These are phyloP conservation scores for Bhutanitis thaidina DNA, from an alignment of 2,888 invertebrate genomes.

Conservation along the genomic window DNA sequence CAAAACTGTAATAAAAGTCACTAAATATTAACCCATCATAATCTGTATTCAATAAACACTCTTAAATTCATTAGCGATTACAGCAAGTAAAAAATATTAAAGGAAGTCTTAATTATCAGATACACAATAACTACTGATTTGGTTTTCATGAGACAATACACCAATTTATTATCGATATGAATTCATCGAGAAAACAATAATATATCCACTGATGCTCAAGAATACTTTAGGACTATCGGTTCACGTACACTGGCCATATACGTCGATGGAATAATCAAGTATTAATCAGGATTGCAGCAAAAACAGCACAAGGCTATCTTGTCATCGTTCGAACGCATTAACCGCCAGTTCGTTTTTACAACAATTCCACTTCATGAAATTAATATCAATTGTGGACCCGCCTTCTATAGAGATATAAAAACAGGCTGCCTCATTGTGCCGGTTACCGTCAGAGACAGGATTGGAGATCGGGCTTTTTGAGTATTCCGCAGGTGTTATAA, in stretches of 20 bases:
- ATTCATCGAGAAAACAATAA: constrained; percentile 9
- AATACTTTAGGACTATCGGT: constrained; percentile 7
- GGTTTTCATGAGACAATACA: constrained; percentile 15
- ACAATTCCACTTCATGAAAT: constrained; percentile 57
- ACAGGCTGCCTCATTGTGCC: constrained; percentile 29
- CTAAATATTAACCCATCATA: no score
- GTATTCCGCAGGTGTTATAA: constrained; percentile 34
- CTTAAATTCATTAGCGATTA: constrained; percentile 6
- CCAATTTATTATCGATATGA: constrained; percentile 17
- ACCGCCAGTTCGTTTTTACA: constrained; percentile 40
- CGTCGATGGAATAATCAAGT: constrained; percentile 28
- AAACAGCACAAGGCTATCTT: constrained; percentile 35
- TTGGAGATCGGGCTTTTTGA: constrained; percentile 28
- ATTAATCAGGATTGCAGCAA: constrained; percentile 36
- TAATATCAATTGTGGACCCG: constrained; percentile 60
- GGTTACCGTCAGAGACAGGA: constrained; percentile 24
- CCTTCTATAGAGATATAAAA: constrained; percentile 41
- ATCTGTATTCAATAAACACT: constrained; percentile 1
- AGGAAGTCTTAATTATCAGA: constrained; percentile 13
- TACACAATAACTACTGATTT: constrained; percentile 1
- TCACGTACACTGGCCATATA: constrained; percentile 27
- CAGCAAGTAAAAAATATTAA: neutral
- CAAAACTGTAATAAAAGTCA: no score
- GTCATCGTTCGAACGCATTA: constrained; percentile 31
- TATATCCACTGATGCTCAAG: neutral